Evolutionary conservation across 2,797 vertebrate genomes (phyloP), one percentile per base, ranked within the genome.

Genomic region (Buphagus erythrorhynchus): DNA sequence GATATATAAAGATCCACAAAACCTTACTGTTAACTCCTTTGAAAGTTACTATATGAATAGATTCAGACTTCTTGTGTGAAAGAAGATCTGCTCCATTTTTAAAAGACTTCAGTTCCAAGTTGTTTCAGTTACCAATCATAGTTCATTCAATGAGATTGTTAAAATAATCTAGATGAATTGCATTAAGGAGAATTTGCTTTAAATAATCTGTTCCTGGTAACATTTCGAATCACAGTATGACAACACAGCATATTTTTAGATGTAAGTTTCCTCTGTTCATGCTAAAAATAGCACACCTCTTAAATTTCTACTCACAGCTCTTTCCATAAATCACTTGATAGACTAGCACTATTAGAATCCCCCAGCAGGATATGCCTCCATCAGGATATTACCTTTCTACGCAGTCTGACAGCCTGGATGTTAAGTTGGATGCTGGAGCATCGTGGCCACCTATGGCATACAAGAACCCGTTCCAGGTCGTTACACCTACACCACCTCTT

Each of bases 371-470:
- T 16, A 26, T 6, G 25, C 16, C 28, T 72, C 75, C 43, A 67
- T 29, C 13, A 55, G 58, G 36, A 18, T 58, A 95, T 97, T 98
- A 99, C 99, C 99, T 99, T 97, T 99, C 99, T 42, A 99, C 99
- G 5, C 99, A 99, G 96, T 99, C 99, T 48, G 99, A 99, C 43
- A 99, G 98, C 33, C 99, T 98, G 76, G 99, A 99, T 17, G 99
- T 98, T 90, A 99, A 97, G 72, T 99, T 99, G 57, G 99, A 99
- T 4, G 99, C 99, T 1, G 99, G 99, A 24, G 99, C 99, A 63
- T 99, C 99, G 0, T 99, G 99, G 22, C 99, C 99, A 28, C 99
- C 99, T 14, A 99, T 99, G 48, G 99, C 99, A 26, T 99, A 99
- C 12, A 99, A 98, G 88, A 99, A 98, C 28, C 99, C 99, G 1